phyloP scores from a whole-genome alignment of 2,113 vertebrate genomes.

The Pangasianodon gigas region DNA sequence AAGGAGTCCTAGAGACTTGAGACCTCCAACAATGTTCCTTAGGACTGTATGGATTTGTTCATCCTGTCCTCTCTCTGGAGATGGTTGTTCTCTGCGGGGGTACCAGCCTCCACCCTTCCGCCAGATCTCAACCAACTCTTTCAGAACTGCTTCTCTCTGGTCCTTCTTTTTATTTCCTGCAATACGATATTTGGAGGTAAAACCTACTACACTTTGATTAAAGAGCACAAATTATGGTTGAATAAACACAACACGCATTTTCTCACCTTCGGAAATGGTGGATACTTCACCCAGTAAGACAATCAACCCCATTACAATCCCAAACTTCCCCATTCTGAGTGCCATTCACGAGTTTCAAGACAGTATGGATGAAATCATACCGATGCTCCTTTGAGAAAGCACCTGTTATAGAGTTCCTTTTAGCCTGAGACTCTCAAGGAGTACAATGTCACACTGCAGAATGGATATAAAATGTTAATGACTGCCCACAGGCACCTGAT shows the following conservation, averaged over 20 bases:
- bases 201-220: background rate
- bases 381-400: conserved; percentile 41
- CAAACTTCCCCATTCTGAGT: conserved; percentile 62
- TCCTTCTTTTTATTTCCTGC: conserved; percentile 58
- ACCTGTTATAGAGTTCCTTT: conserved; percentile 31
- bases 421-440: conserved; percentile 51
- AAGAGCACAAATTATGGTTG: background rate
- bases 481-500: conserved; percentile 61
- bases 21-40: conserved; percentile 70
- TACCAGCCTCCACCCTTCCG: conserved; percentile 60
- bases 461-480: conserved; percentile 73
- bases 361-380: conserved; percentile 46
- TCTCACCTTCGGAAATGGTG: conserved; percentile 66
- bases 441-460: conserved; percentile 64
- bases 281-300: conserved; percentile 63
- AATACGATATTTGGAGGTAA: conserved; percentile 28
- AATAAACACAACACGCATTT: conserved; percentile 1
- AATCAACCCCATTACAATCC: conserved; percentile 60
- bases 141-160: conserved; percentile 63
- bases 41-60: conserved; percentile 64
- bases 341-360: conserved; percentile 61
- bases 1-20: conserved; percentile 71
- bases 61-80: conserved; percentile 54
- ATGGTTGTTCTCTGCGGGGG: conserved; percentile 47
- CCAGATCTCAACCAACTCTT: conserved; percentile 71